phyloP scores from a whole-genome alignment of 2,888 invertebrate species.

The Apoderus coryli region DNA sequence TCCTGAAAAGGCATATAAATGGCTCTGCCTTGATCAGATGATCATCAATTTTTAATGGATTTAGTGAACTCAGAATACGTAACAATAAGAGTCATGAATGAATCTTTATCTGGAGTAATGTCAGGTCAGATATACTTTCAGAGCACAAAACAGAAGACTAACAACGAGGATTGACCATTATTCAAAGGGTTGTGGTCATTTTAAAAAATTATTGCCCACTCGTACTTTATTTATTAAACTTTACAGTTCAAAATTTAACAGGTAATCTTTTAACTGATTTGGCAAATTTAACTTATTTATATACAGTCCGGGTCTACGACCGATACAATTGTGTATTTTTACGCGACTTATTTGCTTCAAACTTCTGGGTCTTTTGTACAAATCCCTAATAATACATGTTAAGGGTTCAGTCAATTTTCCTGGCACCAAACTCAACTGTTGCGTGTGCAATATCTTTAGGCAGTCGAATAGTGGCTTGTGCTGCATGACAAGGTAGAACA shows the following conservation, averaged over 20 bases:
- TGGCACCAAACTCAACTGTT: slow-evolving; percentile 46
- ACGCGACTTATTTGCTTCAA: slow-evolving; percentile 60
- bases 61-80: too few species aligned
- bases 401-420: slow-evolving; percentile 47
- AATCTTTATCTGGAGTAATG: too few species aligned
- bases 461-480: slow-evolving; percentile 53
- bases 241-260: slow-evolving; percentile 48
- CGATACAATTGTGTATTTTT: slow-evolving; percentile 50
- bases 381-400: slow-evolving; percentile 43
- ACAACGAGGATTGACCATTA: too few species aligned
- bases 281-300: slow-evolving; percentile 55
- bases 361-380: slow-evolving; percentile 50
- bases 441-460: slow-evolving; percentile 50
- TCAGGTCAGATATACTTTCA: too few species aligned
- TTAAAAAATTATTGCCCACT: too few species aligned
- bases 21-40: too few species aligned
- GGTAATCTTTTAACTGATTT: slow-evolving; percentile 49
- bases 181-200: too few species aligned
- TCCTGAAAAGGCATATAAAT: too few species aligned
- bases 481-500: slow-evolving; percentile 52
- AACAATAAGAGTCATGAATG: too few species aligned
- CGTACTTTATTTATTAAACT: too few species aligned
- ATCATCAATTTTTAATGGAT: too few species aligned
- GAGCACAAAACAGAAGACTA: too few species aligned
- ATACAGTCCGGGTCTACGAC: slow-evolving; percentile 46